Evolutionary conservation across 2,888 invertebrate species (phyloP).

Genomic region (Syritta pipiens): DNA sequence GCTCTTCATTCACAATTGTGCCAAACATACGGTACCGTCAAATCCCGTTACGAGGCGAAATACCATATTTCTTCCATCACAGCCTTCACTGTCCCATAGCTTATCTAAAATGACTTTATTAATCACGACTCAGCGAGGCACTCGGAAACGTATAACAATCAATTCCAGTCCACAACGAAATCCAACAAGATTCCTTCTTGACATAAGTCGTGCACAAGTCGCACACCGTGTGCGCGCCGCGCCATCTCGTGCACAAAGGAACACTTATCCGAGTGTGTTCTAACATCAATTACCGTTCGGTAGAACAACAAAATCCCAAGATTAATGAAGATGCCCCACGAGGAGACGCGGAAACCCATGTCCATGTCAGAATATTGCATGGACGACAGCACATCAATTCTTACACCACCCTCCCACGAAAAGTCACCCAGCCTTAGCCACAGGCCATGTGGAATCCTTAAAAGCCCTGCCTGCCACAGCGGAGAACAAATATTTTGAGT

Average conservation of each 20-base stretch:
- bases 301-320: constrained; percentile 22
- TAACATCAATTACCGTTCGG: constrained; percentile 52
- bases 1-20: no score
- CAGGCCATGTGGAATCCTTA: constrained; percentile 7
- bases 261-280: constrained; percentile 31
- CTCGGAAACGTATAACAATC: constrained; percentile 14
- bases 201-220: constrained; percentile 65
- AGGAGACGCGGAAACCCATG: constrained; percentile 26
- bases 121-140: constrained; percentile 53
- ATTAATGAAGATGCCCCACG: constrained; percentile 37
- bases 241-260: constrained; percentile 38
- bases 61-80: no score
- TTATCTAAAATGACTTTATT: constrained; percentile 56
- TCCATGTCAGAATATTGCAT: constrained; percentile 48
- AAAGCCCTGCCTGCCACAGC: constrained; percentile 41
- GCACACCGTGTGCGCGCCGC: constrained; percentile 11
- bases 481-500: constrained; percentile 58
- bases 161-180: constrained; percentile 5
- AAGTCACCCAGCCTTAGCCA: constrained; percentile 21
- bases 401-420: constrained; percentile 67
- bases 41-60: no score
- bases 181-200: constrained; percentile 54
- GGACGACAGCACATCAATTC: constrained; percentile 63
- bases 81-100: constrained; percentile 5
- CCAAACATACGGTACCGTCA: no score